Evolutionary conservation across 2,797 vertebrate genomes (phyloP).

Genomic region (Miichthys miiuy): DNA sequence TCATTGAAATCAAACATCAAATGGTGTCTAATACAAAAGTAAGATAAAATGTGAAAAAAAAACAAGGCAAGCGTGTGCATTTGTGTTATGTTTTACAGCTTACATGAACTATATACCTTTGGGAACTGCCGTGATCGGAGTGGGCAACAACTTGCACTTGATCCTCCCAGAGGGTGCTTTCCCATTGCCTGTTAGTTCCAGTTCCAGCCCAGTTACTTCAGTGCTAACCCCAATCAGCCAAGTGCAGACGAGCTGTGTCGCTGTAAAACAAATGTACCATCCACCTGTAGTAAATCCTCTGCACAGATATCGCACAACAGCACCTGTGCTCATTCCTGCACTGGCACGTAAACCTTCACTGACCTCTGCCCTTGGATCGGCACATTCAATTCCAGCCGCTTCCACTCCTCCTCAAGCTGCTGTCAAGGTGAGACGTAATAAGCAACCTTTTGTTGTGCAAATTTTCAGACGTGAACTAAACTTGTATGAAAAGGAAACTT

Average conservation of each 20-base stretch:
- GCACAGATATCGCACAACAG: slow-evolving; percentile 51
- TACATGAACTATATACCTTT: slow-evolving; percentile 77
- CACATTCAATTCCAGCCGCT: slow-evolving; percentile 30
- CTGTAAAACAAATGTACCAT: slow-evolving; percentile 19
- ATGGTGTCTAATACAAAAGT: neutral
- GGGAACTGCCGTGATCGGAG: slow-evolving; percentile 77
- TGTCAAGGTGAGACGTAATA: slow-evolving; percentile 74
- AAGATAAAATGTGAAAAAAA: neutral
- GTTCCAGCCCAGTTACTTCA: slow-evolving; percentile 57
- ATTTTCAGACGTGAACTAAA: neutral
- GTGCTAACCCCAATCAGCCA: slow-evolving; percentile 67
- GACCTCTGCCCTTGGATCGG: slow-evolving; percentile 11
- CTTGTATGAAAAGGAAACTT: neutral
- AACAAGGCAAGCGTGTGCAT: neutral
- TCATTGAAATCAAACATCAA: neutral
- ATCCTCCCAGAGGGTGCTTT: slow-evolving; percentile 83
- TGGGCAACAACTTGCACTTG: slow-evolving; percentile 82
- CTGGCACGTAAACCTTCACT: slow-evolving; percentile 36
- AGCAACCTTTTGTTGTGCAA: neutral
- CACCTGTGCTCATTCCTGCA: slow-evolving; percentile 63
- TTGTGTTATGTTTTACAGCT: slow-evolving; percentile 55
- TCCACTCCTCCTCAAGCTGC: slow-evolving; percentile 45
- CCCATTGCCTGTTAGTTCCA: slow-evolving; percentile 72
- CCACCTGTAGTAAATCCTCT: slow-evolving; percentile 13
- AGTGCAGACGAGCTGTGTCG: neutral